Evolutionary conservation across 2,797 vertebrate genomes (phyloP).

Genomic region (Chelonia mydas): DNA sequence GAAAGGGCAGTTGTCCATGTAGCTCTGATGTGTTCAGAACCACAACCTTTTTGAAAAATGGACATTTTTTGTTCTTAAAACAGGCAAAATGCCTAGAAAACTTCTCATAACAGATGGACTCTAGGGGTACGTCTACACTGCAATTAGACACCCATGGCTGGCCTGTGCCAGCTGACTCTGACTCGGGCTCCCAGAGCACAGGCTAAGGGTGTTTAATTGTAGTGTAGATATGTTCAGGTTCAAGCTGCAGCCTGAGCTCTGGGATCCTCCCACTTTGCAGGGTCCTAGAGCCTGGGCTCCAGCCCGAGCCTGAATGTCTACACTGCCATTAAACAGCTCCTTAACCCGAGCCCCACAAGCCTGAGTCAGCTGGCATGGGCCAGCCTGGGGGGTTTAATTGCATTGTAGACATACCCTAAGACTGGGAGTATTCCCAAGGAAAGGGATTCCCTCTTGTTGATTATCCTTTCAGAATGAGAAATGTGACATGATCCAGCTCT

Average conservation of each 20-base stretch:
- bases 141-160: background rate
- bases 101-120: background rate
- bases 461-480: background rate
- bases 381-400: background rate
- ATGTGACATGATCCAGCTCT: background rate
- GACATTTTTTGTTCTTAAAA: background rate
- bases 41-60: background rate
- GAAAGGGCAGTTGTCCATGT: background rate
- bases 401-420: background rate
- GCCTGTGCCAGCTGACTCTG: background rate
- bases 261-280: background rate
- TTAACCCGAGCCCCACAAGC: background rate
- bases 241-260: background rate
- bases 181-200: background rate
- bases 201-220: background rate
- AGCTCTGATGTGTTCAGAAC: background rate
- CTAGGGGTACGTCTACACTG: background rate
- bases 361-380: background rate
- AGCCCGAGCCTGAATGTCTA: no score
- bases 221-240: background rate
- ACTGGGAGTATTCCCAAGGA: background rate
- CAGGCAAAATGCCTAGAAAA: background rate
- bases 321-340: no score
- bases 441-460: background rate
- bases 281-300: no score